Evolutionary conservation across 1,140 invertebrate species (phyloP).

Genomic region (Cherax quadricarinatus): DNA sequence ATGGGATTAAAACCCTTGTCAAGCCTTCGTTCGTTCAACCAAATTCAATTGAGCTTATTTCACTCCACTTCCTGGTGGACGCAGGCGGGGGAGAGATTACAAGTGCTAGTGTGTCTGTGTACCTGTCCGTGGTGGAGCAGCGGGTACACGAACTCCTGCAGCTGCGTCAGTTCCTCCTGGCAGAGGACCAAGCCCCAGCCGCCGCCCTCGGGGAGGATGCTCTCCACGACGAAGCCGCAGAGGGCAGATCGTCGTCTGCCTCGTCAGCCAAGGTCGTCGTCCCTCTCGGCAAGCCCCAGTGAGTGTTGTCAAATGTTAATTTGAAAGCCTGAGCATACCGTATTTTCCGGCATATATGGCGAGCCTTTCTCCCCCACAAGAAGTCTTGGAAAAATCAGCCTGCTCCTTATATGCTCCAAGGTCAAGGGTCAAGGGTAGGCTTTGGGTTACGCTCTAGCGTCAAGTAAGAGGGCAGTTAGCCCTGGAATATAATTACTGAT

Average conservation of each 20-base stretch:
- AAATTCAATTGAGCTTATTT: no score
- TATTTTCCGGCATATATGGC: not conserved
- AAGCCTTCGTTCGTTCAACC: no score
- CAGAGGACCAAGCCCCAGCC: conserved; percentile 13
- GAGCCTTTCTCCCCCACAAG: no score
- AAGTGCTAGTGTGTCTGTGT: conserved; percentile 56
- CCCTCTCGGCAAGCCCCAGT: conserved; percentile 56
- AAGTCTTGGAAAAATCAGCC: no score
- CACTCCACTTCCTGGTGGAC: no score
- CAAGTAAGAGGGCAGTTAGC: no score
- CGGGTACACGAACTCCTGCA: conserved; percentile 62
- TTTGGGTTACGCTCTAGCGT: no score
- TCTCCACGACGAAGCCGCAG: conserved; percentile 28
- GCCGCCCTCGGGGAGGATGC: not conserved
- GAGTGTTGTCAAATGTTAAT: not conserved
- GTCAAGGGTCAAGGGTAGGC: no score
- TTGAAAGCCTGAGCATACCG: not conserved
- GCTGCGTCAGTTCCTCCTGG: conserved; percentile 51
- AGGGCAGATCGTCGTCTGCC: conserved; percentile 40
- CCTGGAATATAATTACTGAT: no score
- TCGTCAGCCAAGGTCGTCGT: conserved; percentile 39
- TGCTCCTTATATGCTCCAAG: no score
- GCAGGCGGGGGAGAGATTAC: conserved; percentile 68
- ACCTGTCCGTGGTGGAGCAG: conserved; percentile 68
- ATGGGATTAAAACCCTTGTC: no score